Conservation (phyloP, 2,888 invertebrate species). For the Spatulosminthurus flaviceps region DNA sequence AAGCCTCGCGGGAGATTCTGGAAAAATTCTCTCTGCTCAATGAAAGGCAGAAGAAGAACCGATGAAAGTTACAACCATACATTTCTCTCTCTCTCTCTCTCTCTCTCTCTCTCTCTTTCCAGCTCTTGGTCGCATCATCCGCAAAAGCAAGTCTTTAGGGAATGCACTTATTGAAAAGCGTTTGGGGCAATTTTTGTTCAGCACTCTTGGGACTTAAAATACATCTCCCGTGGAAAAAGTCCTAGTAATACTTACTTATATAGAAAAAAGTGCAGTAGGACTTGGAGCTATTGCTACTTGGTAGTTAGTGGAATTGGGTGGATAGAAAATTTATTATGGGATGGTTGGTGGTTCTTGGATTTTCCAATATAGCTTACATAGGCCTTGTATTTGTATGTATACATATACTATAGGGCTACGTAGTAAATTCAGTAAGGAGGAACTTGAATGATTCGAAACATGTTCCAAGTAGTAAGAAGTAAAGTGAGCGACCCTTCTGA, state of each 20-base stretch:
- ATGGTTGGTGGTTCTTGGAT: constrained; percentile 15
- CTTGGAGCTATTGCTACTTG: not conserved
- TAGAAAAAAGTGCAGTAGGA: too few species aligned
- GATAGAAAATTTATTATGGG: constrained; percentile 16
- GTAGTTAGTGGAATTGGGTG: constrained; percentile 33
- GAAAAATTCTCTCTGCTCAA: not conserved
- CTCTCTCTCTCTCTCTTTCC: too few species aligned
- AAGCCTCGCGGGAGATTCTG: not conserved
- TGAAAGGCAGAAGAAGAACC: not conserved
- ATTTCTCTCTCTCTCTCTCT: too few species aligned
- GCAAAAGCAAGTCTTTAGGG: constrained; percentile 55
- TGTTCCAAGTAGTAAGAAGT: constrained; percentile 29
- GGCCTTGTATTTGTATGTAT: too few species aligned
- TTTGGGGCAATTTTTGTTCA: constrained; percentile 60
- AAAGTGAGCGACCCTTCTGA: constrained; percentile 43
- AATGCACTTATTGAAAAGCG: constrained; percentile 61
- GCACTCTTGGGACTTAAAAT: constrained; percentile 56
- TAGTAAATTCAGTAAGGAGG: not conserved
- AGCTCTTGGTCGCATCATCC: constrained; percentile 24
- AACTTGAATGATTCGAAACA: not conserved
- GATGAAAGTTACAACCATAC: not conserved
- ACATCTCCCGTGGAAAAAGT: constrained; percentile 1
- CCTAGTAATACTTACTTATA: not conserved
- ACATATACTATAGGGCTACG: too few species aligned
- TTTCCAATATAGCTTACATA: not conserved